Percentiles rank a stretch among this genome's conserved stretches.
Evolutionary conservation across 2,113 vertebrate genomes (phyloP).

Genomic region (Hepsetus odoe): DNA sequence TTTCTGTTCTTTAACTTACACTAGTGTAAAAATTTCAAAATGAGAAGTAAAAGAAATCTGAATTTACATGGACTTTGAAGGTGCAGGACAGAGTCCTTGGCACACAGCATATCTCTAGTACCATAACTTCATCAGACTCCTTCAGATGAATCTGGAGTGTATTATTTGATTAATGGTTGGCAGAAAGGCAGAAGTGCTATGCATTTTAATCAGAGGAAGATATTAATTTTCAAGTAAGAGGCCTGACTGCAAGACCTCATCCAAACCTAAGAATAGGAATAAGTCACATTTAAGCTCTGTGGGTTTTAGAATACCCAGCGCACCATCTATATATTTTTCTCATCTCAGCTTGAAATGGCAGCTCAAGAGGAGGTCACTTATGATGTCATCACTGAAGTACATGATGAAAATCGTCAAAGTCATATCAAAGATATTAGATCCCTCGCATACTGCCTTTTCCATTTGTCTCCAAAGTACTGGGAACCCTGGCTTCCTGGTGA

Average conservation of each 20-base stretch:
- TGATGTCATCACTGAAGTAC: not conserved
- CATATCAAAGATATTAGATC: slow-evolving; percentile 4
- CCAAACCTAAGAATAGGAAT: slow-evolving; percentile 8
- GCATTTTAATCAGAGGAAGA: slow-evolving; percentile 38
- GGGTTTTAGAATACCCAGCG: not conserved
- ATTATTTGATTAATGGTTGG: slow-evolving; percentile 42
- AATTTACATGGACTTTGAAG: not conserved
- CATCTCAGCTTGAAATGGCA: not conserved
- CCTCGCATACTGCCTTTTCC: not conserved
- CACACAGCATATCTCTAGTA: slow-evolving; percentile 1
- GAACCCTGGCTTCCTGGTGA: not conserved
- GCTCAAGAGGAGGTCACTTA: not conserved
- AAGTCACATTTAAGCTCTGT: not conserved
- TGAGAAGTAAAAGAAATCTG: not conserved
- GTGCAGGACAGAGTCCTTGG: not conserved
- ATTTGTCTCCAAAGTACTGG: not conserved
- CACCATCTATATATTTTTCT: not conserved
- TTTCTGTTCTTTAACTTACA: not conserved
- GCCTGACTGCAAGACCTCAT: slow-evolving; percentile 14
- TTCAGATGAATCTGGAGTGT: slow-evolving; percentile 4
- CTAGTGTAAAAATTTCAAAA: not conserved
- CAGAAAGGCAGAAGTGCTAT: slow-evolving; percentile 15
- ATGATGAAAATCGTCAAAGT: not conserved
- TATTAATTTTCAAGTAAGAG: slow-evolving; percentile 20
- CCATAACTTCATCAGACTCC: slow-evolving; percentile 16